Evolutionary conservation across 1,140 invertebrate species (phyloP).

Genomic region (Sinonovacula constricta): DNA sequence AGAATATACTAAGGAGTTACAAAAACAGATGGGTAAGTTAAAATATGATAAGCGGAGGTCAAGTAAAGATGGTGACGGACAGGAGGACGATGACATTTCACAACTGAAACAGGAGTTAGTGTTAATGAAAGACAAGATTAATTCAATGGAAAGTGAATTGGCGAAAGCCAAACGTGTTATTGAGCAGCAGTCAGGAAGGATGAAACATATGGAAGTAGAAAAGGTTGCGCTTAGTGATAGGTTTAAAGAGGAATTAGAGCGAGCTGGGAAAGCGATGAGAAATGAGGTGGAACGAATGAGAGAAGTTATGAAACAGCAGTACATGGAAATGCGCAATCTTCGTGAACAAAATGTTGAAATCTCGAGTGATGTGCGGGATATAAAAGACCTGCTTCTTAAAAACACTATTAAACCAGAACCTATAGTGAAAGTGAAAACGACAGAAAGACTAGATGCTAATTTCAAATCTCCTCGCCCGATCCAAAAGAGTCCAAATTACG

Average conservation of each 20-base stretch:
- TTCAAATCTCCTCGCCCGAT: conserved; percentile 34
- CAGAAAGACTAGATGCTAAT: conserved; percentile 46
- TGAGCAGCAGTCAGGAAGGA: conserved; percentile 63
- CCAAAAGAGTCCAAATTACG: conserved; percentile 38
- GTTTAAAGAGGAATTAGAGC: conserved; percentile 67
- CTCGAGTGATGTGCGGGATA: conserved; percentile 66
- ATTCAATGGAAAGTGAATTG: conserved; percentile 65
- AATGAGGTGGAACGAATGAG: conserved; percentile 72
- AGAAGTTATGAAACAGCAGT: conserved; percentile 71
- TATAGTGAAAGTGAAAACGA: not conserved
- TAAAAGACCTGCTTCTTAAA: conserved; percentile 64
- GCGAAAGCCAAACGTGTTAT: conserved; percentile 60
- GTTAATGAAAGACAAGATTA: conserved; percentile 59
- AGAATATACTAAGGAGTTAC: conserved; percentile 64
- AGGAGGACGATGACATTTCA: conserved; percentile 67
- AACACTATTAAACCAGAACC: conserved; percentile 33
- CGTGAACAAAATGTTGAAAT: conserved; percentile 68
- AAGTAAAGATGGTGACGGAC: conserved; percentile 57
- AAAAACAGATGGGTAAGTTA: conserved; percentile 60
- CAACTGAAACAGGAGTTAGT: conserved; percentile 61
- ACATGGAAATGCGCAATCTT: conserved; percentile 69
- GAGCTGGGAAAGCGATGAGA: conserved; percentile 66
- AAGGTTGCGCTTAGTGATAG: conserved; percentile 56
- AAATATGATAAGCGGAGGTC: conserved; percentile 60
- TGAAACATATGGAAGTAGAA: conserved; percentile 60